These are phyloP conservation scores for Dynastes grantii DNA, from an alignment of 2,888 invertebrate genomes.

Conservation along the genomic window DNA sequence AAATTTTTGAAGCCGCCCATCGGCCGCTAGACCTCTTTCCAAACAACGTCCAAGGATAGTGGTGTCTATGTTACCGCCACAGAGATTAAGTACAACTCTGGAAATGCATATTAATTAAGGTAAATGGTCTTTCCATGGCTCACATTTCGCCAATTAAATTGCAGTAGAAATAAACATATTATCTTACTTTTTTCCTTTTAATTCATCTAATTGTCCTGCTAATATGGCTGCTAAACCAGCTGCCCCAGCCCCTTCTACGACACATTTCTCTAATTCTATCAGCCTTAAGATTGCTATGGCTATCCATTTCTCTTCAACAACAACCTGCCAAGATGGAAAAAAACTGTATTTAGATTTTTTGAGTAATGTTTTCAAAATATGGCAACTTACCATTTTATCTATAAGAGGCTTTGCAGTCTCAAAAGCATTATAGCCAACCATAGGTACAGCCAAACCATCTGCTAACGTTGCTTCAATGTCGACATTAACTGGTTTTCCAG, in stretches of 20 bases:
- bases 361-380: background rate
- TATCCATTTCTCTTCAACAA: slow-evolving; percentile 78
- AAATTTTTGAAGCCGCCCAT: slow-evolving; percentile 85
- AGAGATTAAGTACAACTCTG: slow-evolving; percentile 89
- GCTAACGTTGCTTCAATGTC: slow-evolving; percentile 76
- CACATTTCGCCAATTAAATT: slow-evolving; percentile 6
- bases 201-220: slow-evolving; percentile 77
- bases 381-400: slow-evolving; percentile 77
- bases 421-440: slow-evolving; percentile 80
- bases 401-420: slow-evolving; percentile 75
- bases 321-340: slow-evolving; percentile 65
- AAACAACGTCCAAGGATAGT: slow-evolving; percentile 90
- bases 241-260: slow-evolving; percentile 84
- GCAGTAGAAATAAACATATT: slow-evolving; percentile 12
- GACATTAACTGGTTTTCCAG: slow-evolving; percentile 73
- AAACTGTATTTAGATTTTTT: background rate
- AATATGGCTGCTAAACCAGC: slow-evolving; percentile 80
- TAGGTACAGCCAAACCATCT: slow-evolving; percentile 81
- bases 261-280: slow-evolving; percentile 79
- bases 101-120: background rate
- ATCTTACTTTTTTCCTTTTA: slow-evolving; percentile 77
- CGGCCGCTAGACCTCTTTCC: slow-evolving; percentile 90
- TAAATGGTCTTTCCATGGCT: no score
- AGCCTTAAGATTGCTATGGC: slow-evolving; percentile 77
- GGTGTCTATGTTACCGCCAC: slow-evolving; percentile 94